Evolutionary conservation across 1,140 invertebrate species (phyloP).

Genomic region (Tetragonula clypearis): DNA sequence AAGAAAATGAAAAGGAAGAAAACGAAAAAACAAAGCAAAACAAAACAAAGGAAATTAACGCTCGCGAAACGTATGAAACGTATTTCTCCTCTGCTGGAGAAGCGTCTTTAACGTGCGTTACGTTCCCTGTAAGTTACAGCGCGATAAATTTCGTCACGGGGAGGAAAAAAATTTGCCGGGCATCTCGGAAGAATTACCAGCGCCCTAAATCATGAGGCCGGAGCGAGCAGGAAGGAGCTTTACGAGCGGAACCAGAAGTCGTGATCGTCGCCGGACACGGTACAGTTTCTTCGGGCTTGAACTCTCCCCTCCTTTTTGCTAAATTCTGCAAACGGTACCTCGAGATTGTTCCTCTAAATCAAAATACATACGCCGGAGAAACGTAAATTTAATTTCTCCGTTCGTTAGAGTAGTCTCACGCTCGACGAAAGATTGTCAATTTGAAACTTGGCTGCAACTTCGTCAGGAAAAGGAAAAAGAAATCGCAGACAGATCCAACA

Average conservation of each 20-base stretch:
- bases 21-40: not conserved
- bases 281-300: not conserved
- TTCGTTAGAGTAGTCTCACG: too few species aligned
- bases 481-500: too few species aligned
- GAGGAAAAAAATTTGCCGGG: constrained; percentile 31
- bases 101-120: constrained; percentile 44
- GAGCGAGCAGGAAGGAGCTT: constrained; percentile 1
- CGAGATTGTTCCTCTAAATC: not conserved
- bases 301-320: not conserved
- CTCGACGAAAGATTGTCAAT: too few species aligned
- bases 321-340: not conserved
- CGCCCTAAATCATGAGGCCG: constrained; percentile 31
- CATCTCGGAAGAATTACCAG: constrained; percentile 38
- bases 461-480: too few species aligned
- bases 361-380: not conserved
- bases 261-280: not conserved
- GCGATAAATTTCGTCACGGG: constrained; percentile 29
- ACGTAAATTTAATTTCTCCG: too few species aligned
- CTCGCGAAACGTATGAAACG: constrained; percentile 27
- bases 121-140: constrained; percentile 42
- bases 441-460: too few species aligned
- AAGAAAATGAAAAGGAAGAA: not conserved
- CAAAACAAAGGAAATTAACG: constrained; percentile 29
- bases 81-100: constrained; percentile 19
- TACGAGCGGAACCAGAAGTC: not conserved